Evolutionary conservation across 2,113 vertebrate species (phyloP).

Genomic region (Panthera tigris): DNA sequence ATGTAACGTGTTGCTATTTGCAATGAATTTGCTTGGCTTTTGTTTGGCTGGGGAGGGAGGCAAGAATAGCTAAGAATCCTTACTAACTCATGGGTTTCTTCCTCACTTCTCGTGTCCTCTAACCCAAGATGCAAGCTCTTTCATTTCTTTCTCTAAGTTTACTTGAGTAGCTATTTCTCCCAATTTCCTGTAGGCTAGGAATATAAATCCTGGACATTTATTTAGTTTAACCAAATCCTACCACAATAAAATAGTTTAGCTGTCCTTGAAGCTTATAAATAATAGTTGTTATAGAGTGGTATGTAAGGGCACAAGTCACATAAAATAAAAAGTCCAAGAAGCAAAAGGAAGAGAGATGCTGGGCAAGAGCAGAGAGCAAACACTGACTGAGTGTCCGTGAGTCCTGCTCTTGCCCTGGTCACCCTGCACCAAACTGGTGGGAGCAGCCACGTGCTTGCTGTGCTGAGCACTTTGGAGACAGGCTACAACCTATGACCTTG

Average conservation of each 20-base stretch:
- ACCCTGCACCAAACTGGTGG: accelerated
- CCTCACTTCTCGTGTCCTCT: background rate
- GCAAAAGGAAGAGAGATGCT: background rate
- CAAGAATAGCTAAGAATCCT: background rate
- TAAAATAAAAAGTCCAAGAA: background rate
- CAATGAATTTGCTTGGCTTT: background rate
- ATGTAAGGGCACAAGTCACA: background rate
- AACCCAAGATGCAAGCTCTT: background rate
- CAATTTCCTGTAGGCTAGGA: slow-evolving; percentile 44
- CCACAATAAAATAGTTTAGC: slow-evolving; percentile 68
- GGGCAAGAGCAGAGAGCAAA: background rate
- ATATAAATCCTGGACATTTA: slow-evolving; percentile 64
- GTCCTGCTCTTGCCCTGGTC: accelerated
- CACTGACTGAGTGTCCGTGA: accelerated
- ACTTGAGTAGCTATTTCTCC: slow-evolving; percentile 51
- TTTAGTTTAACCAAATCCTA: slow-evolving; percentile 70
- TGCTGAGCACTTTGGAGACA: background rate
- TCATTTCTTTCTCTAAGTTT: slow-evolving; percentile 42
- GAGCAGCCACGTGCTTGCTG: background rate
- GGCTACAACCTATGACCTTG: background rate
- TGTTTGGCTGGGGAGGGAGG: background rate
- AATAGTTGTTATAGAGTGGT: background rate
- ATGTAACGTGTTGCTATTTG: background rate
- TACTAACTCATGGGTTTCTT: background rate
- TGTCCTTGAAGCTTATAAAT: slow-evolving; percentile 66